Evolutionary conservation across 2,888 invertebrate genomes (phyloP), one percentile per base, ranked within the genome.

Genomic region (Chymomyza caudatula): DNA sequence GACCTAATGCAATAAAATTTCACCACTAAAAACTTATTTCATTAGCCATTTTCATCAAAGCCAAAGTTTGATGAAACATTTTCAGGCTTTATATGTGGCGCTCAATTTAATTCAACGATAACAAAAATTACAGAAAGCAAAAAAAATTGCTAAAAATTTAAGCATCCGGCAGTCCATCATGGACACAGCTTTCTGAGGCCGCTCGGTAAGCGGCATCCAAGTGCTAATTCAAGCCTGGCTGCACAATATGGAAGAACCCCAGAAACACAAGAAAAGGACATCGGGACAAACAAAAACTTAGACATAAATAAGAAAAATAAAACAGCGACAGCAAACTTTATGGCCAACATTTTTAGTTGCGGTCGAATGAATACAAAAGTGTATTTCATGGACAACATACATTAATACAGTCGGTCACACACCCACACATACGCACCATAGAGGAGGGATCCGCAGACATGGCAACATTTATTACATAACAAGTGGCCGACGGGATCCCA

Each of bases 311-410:
- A 69, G 71, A 52, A 61, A 52, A 23, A 57, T 64, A 82, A 76
- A 82, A 69, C 57, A 71, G 67, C 73, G 70, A 73, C 54, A 69
- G 61, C 67, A 83, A 81, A 83, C 55, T 78, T 81, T 77, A 78
- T 78, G 85, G 77, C 71, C 73, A 83, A 85, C 82, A 78, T 86
- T 86, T 83, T 86, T 85, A 85, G 83, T 85, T 83, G 86, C 77
- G 83, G 85, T 86, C 77, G 69, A 83, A 86, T 86, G 85, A 82
- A 77, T 85, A 75, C 72, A 78, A 78, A 81, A 84, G 82, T 81
- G 82, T 81, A 70, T 78, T 86, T 74, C 76, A 74, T 70, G 81
- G 76, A 67, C 81, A 74, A 73, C 71, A 72, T 67, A 73, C 76
- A 85, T 70, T 79, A 73, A 77, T 70, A 71, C 49, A 67, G 60